These are phyloP conservation scores for Epinotia demarniana DNA, from an alignment of 2,888 invertebrate species.

Conservation along the genomic window DNA sequence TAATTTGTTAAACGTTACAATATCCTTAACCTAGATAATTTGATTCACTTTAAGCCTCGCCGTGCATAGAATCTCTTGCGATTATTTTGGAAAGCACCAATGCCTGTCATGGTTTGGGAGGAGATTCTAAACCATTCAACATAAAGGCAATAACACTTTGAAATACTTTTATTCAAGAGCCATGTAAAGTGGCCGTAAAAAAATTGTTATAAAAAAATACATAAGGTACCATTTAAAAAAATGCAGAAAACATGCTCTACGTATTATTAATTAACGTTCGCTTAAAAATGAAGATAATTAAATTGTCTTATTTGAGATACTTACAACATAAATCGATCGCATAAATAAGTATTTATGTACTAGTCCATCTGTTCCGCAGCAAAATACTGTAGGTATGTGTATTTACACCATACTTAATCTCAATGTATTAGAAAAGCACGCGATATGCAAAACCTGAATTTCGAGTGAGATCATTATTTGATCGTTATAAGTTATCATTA, in stretches of 20 bases:
- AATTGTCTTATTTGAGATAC: neutral
- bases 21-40: constrained; percentile 38
- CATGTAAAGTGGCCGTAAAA: constrained; percentile 41
- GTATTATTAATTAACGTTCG: neutral
- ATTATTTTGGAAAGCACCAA: constrained; percentile 55
- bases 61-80: constrained; percentile 54
- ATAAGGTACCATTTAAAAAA: neutral
- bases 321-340: neutral
- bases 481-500: neutral
- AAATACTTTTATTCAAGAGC: constrained; percentile 20
- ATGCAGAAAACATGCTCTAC: neutral
- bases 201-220: constrained; percentile 6
- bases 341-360: constrained; percentile 19
- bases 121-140: constrained; percentile 40
- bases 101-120: constrained; percentile 49
- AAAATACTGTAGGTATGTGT: constrained; percentile 11
- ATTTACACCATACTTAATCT: constrained; percentile 8
- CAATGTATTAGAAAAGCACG: constrained; percentile 7
- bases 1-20: constrained; percentile 17
- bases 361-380: neutral
- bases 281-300: constrained; percentile 13
- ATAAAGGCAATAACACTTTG: constrained; percentile 5
- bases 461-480: neutral
- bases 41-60: constrained; percentile 59
- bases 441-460: constrained; percentile 1